A percentile compares a stretch with the other conserved stretches of the same genome.
phyloP scores from a whole-genome alignment of 2,113 vertebrate species.

The Nycticebus coucang region DNA sequence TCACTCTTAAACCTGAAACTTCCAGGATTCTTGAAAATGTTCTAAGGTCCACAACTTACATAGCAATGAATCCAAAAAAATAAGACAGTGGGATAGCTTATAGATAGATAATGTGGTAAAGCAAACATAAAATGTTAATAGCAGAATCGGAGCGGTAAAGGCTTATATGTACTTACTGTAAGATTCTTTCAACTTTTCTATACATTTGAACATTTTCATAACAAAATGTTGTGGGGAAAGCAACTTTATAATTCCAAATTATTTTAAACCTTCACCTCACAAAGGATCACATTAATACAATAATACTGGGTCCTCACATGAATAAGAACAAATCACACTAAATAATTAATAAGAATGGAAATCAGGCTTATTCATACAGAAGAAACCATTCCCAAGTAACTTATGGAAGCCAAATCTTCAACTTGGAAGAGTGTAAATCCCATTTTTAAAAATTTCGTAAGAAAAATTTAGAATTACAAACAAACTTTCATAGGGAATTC shows the following conservation, averaged over 20 bases:
- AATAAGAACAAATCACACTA: not conserved
- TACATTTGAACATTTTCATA: constrained; percentile 13
- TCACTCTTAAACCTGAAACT: constrained; percentile 30
- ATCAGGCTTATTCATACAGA: not conserved
- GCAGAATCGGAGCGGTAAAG: not conserved
- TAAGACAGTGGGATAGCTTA: not conserved
- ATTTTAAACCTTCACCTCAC: constrained; percentile 16
- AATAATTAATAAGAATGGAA: not conserved
- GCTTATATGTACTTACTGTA: not conserved
- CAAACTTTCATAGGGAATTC: constrained; percentile 31
- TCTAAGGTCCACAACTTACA: not conserved
- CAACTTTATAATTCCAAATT: constrained; percentile 29
- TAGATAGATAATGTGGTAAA: not conserved
- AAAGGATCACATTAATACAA: not conserved
- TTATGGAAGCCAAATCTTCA: not conserved
- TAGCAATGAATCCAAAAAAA: not conserved
- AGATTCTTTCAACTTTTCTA: constrained; percentile 17
- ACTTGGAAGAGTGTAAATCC: not conserved
- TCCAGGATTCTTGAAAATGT: not conserved
- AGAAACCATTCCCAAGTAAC: constrained; percentile 15
- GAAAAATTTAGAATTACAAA: constrained; percentile 50
- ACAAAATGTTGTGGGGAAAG: not conserved
- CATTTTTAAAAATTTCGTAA: not conserved
- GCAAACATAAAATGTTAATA: not conserved
- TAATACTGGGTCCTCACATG: not conserved